These are phyloP conservation scores for Actinernus sp. DNA, from an alignment of 92 coral and sea anemone species.

Conservation along the genomic window DNA sequence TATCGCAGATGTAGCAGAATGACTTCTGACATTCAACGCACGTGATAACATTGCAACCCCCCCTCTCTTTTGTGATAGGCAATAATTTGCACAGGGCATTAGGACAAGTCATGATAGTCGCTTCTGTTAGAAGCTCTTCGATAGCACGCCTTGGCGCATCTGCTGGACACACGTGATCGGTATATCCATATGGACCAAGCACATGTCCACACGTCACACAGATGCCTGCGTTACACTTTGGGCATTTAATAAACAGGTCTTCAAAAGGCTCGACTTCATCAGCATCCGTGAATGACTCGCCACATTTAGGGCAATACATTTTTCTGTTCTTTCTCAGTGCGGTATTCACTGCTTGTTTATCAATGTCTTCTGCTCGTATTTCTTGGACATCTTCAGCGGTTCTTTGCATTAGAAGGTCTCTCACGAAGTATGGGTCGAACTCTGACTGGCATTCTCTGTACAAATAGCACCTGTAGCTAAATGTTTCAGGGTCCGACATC, in stretches of 20 bases:
- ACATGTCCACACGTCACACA: conserved; percentile 40
- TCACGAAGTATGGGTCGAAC: conserved; percentile 11
- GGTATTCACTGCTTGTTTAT: conserved; percentile 1
- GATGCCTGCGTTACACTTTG: conserved; percentile 18
- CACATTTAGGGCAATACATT: conserved; percentile 43
- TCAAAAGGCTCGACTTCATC: conserved; percentile 2
- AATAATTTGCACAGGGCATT: no score
- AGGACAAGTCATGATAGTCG: no score
- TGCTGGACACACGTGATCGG: conserved; percentile 52
- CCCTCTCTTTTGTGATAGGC: no score
- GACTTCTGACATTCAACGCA: no score
- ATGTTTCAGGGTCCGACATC: background rate
- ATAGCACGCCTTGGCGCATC: conserved; percentile 7
- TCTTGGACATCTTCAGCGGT: background rate
- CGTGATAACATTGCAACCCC: no score
- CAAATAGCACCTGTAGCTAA: conserved; percentile 18
- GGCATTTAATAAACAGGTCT: conserved; percentile 40
- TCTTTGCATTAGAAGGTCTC: conserved; percentile 9
- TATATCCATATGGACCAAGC: conserved; percentile 43
- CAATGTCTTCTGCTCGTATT: background rate
- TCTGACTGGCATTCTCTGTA: conserved; percentile 13
- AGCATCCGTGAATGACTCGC: conserved; percentile 7
- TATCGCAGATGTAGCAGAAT: no score
- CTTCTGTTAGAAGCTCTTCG: no score
- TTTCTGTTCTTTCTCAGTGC: conserved; percentile 3